Percentiles rank a stretch among this genome's conserved stretches.
phyloP scores from a whole-genome alignment of 2,113 vertebrate species.

The Bubo scandiacus region DNA sequence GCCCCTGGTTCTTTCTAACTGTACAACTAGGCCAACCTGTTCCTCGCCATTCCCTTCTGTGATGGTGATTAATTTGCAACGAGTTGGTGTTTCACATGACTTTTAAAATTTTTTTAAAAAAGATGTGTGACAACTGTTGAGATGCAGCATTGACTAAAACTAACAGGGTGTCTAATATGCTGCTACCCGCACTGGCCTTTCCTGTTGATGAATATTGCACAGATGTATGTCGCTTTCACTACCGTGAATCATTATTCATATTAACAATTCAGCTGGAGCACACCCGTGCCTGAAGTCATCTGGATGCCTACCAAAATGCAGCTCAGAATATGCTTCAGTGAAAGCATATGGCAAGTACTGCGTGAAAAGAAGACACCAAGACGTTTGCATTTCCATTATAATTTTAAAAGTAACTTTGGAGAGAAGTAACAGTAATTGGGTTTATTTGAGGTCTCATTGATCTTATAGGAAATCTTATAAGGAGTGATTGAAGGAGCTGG shows the following conservation, averaged over 20 bases:
- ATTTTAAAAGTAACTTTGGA: not conserved
- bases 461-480: too few species aligned
- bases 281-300: not conserved
- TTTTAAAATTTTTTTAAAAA: not conserved
- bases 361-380: not conserved
- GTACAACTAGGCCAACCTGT: not conserved
- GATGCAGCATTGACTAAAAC: not conserved
- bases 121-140: not conserved
- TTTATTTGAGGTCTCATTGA: not conserved
- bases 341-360: not conserved
- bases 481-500: too few species aligned
- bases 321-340: not conserved
- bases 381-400: not conserved
- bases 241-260: not conserved
- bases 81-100: not conserved
- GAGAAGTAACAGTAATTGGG: not conserved
- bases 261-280: not conserved
- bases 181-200: not conserved
- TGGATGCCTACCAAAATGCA: not conserved
- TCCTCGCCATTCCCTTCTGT: not conserved
- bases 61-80: not conserved
- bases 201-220: not conserved
- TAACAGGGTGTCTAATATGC: not conserved
- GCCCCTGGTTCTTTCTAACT: not conserved
- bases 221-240: not conserved